Evolutionary conservation across 1,140 invertebrate species (phyloP), one percentile per base, ranked within the genome.

Genomic region (Meteorus sp.): DNA sequence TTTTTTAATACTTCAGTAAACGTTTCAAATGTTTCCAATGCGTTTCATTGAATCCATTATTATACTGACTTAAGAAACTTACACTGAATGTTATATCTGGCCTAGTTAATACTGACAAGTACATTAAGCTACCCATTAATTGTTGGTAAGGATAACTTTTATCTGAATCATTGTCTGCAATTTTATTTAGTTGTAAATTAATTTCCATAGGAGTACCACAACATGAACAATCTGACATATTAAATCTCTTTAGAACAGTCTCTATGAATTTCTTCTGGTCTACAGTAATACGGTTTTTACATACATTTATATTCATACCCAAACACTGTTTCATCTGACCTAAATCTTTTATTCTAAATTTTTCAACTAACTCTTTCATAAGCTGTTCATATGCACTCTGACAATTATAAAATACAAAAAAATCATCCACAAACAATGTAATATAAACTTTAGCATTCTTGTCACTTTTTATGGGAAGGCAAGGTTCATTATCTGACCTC

Each of bases 71-170:
- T 13, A 74, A 37, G 41, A 65, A 59, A 9, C 50, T 63, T 0
- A 79, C 75, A 15, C 68, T 61, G 56, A 58, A 74, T 5, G 69
- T 35, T 13, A 79, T 72, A 59, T 81, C 76, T 11, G 71, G 76
- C 35, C 77, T 48, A 3, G 74, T 71, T 3, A 56, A 44, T 3
- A 69, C 48, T 19, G 71, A 55, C 6, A 77, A 25, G 62, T 77
- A 79, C 48, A 78, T 59, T 9, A 81, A 56, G 19, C 60, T 37
- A 20, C 73, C 74, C 22, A 78, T 65, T 23, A 73, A 17, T 37
- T 74, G 47, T 20, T 61, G 66, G 56, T 69, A 77, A 19, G 37
- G 20, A 2, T 20, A 3, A 13, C 27, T 23, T n/a, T 19, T 17
- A 19, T 27, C 25, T 33, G 25, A 37, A 13, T 43, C n/a, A 43